A percentile compares a stretch with the other conserved stretches of the same genome.
Conservation (phyloP, 2,797 vertebrate genomes). For the Pygocentrus nattereri region DNA sequence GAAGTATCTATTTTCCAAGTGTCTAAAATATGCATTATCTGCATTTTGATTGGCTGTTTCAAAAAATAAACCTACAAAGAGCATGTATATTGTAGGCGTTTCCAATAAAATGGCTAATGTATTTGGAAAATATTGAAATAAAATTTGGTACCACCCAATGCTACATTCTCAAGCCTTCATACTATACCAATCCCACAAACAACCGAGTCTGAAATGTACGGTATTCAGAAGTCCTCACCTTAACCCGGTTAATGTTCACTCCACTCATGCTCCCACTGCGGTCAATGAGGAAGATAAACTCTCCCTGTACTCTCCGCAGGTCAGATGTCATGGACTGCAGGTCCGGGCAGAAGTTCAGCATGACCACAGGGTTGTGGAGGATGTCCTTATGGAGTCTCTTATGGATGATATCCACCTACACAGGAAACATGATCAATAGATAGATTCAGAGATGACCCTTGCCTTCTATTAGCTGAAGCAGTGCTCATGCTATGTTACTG, state of each 20-base stretch:
- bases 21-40: no score
- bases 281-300: slow-evolving; percentile 95
- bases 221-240: slow-evolving; percentile 84
- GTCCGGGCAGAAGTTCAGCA: slow-evolving; percentile 96
- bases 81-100: not conserved
- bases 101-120: not conserved
- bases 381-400: slow-evolving; percentile 95
- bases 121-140: no score
- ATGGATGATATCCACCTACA: slow-evolving; percentile 89
- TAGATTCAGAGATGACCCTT: not conserved
- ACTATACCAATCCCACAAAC: not conserved
- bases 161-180: not conserved
- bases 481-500: not conserved
- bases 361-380: slow-evolving; percentile 91
- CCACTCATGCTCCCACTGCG: slow-evolving; percentile 91
- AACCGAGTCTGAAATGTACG: not conserved
- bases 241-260: slow-evolving; percentile 82
- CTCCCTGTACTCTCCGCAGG: slow-evolving; percentile 86
- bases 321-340: slow-evolving; percentile 82
- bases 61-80: not conserved
- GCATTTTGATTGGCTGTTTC: no score
- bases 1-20: no score
- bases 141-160: no score
- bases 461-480: not conserved
- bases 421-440: not conserved